These are phyloP conservation scores for Brienomyrus brachyistius DNA, from an alignment of 2,113 vertebrate species.

Conservation along the genomic window DNA sequence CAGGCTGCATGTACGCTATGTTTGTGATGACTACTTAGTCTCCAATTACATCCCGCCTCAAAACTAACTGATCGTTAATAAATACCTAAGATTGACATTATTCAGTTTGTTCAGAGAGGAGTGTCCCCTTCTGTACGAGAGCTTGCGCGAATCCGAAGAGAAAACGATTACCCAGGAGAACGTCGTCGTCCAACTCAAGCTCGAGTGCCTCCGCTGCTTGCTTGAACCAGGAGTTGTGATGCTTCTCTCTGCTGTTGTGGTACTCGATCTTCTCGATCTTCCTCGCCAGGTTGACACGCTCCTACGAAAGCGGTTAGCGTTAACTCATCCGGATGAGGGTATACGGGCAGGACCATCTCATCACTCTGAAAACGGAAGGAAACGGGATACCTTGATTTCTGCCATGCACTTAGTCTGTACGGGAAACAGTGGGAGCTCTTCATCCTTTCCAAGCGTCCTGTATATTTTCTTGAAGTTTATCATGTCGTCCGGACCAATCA, in stretches of 20 bases:
- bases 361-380: not conserved
- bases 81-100: not conserved
- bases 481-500: slow-evolving; percentile 83
- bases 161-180: slow-evolving; percentile 50
- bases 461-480: slow-evolving; percentile 88
- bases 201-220: slow-evolving; percentile 86
- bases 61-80: not conserved
- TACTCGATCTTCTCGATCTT: slow-evolving; percentile 88
- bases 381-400: slow-evolving; percentile 69
- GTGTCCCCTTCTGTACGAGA: not conserved
- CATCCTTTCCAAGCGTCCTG: slow-evolving; percentile 75
- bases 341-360: not conserved
- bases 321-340: not conserved
- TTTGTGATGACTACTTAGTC: not conserved
- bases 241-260: slow-evolving; percentile 77
- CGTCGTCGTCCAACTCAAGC: slow-evolving; percentile 76
- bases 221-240: slow-evolving; percentile 88
- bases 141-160: not conserved
- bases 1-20: not conserved
- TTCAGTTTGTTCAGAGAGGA: not conserved
- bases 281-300: slow-evolving; percentile 75
- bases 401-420: slow-evolving; percentile 77
- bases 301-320: slow-evolving; percentile 51
- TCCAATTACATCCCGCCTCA: not conserved
- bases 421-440: slow-evolving; percentile 82